Conservation (phyloP, 35 echinoderm and acorn worm species). For the Patiria miniata region DNA sequence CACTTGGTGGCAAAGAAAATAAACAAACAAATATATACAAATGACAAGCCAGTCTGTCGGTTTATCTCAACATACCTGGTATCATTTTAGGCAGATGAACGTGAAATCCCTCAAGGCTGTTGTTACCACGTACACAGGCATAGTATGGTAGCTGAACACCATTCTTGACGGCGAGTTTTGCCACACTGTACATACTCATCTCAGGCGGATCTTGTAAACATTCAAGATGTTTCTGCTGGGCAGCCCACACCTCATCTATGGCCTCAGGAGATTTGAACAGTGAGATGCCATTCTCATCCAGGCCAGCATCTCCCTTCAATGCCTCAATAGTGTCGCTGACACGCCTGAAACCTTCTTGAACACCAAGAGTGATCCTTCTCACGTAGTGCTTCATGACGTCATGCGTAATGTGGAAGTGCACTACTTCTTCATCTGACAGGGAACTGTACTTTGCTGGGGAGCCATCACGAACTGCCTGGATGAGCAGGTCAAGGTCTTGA, state of each 20-base stretch:
- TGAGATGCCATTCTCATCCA: slow-evolving; percentile 32
- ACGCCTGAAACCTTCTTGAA: slow-evolving; percentile 28
- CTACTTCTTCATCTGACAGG: slow-evolving; percentile 30
- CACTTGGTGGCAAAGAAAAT: too few relatives aligned
- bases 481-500: slow-evolving; percentile 47
- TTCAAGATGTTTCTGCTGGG: slow-evolving; percentile 59
- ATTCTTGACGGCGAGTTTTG: slow-evolving; percentile 32
- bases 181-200: slow-evolving; percentile 52
- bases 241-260: slow-evolving; percentile 50
- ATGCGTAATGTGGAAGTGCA: not conserved
- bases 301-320: slow-evolving; percentile 16
- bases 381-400: slow-evolving; percentile 6
- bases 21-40: too few relatives aligned
- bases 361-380: slow-evolving; percentile 16
- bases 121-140: not conserved
- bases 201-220: slow-evolving; percentile 61
- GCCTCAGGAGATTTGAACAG: slow-evolving; percentile 42
- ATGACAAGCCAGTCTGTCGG: too few relatives aligned
- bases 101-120: slow-evolving; percentile 61
- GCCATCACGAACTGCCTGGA: slow-evolving; percentile 40
- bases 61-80: slow-evolving; percentile 1
- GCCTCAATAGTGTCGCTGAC: slow-evolving; percentile 16
- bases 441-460: not conserved
- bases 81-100: slow-evolving; percentile 50
- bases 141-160: slow-evolving; percentile 46